phyloP scores from a whole-genome alignment of 92 coral and sea anemone genomes.

The Hydrozoanthus gracilis region DNA sequence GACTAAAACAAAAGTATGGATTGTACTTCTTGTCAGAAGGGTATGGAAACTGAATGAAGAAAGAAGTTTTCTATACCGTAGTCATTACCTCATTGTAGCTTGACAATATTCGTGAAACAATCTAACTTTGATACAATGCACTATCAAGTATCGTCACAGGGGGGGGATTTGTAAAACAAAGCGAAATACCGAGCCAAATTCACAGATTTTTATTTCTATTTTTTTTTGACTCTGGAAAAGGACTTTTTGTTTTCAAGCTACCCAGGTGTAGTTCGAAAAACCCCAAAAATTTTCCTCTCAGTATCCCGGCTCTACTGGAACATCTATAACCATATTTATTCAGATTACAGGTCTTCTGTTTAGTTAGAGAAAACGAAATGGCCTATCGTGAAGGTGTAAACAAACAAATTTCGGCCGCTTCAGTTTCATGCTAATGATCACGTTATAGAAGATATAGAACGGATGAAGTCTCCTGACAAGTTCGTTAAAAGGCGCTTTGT shows the following conservation, averaged over 20 bases:
- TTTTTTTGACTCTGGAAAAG: not conserved
- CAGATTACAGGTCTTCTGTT: slow-evolving; percentile 92
- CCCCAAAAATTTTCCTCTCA: slow-evolving; percentile 70
- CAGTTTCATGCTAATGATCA: slow-evolving; percentile 93
- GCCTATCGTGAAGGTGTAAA: slow-evolving; percentile 81
- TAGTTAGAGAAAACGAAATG: slow-evolving; percentile 77
- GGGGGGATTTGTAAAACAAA: slow-evolving; percentile 20
- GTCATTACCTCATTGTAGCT: not conserved
- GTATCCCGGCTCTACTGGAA: slow-evolving; percentile 75
- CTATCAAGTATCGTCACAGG: slow-evolving; percentile 26
- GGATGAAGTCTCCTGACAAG: slow-evolving; percentile 87
- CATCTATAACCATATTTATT: slow-evolving; percentile 82
- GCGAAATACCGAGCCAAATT: slow-evolving; percentile 2
- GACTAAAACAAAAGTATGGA: not conserved
- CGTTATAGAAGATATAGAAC: slow-evolving; percentile 78
- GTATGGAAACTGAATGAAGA: not conserved
- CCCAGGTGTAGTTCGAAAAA: not conserved
- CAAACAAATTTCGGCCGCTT: slow-evolving; percentile 85
- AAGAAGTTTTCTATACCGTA: not conserved
- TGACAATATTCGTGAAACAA: not conserved
- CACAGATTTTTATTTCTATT: not conserved
- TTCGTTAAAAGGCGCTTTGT: slow-evolving; percentile 93
- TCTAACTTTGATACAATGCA: slow-evolving; percentile 24
- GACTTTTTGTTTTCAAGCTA: slow-evolving; percentile 22
- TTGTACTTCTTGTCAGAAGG: not conserved